Evolutionary conservation across 2,113 vertebrate species (phyloP).

Genomic region (Leucoraja erinaceus): DNA sequence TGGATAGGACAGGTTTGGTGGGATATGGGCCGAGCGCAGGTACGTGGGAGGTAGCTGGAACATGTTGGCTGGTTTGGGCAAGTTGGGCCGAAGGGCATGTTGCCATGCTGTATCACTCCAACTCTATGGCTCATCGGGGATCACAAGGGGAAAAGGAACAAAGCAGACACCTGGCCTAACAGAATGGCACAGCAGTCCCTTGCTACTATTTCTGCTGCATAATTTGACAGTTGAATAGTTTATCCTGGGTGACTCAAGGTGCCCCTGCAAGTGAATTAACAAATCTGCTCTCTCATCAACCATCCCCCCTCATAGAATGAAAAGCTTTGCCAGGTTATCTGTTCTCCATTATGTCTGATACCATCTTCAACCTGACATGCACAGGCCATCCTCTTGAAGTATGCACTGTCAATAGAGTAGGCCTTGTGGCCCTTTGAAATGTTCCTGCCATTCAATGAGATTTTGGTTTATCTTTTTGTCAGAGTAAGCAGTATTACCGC

Average conservation of each 20-base stretch:
- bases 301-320: background rate
- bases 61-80: too few species aligned
- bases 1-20: too few species aligned
- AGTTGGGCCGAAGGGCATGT: too few species aligned
- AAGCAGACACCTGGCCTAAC: too few species aligned
- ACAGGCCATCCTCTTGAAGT: background rate
- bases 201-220: too few species aligned
- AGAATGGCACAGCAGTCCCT: too few species aligned
- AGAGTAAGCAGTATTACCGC: background rate
- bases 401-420: background rate
- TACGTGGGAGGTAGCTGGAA: too few species aligned
- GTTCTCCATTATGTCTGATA: background rate
- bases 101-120: too few species aligned
- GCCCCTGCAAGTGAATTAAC: background rate
- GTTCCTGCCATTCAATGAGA: background rate
- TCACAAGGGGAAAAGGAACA: too few species aligned
- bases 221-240: background rate
- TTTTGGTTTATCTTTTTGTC: too few species aligned
- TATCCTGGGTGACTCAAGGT: background rate
- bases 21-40: too few species aligned
- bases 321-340: background rate
- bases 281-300: background rate
- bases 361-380: background rate
- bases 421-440: background rate
- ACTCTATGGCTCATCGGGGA: too few species aligned